These are phyloP conservation scores for Salvelinus sp. DNA, from an alignment of 2,113 vertebrate genomes.

Conservation along the genomic window DNA sequence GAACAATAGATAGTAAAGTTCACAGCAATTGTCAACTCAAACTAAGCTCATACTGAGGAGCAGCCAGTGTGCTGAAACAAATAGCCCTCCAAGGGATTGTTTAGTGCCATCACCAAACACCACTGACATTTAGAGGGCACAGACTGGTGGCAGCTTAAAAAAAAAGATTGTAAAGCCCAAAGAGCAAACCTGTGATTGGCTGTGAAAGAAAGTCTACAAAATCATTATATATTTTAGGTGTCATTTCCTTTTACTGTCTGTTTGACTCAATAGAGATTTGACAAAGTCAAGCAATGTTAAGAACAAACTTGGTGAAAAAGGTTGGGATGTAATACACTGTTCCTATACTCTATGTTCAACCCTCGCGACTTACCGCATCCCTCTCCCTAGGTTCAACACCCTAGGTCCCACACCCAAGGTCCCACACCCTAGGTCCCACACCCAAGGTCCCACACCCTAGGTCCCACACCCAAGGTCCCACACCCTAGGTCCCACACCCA, in stretches of 20 bases:
- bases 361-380: too few species aligned
- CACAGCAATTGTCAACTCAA: conserved; percentile 50
- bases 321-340: conserved; percentile 9
- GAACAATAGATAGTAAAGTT: conserved; percentile 52
- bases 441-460: too few species aligned
- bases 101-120: conserved; percentile 53
- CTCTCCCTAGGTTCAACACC: too few species aligned
- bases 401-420: too few species aligned
- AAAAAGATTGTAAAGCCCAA: conserved; percentile 29
- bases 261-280: too few species aligned
- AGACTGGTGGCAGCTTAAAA: conserved; percentile 17
- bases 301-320: conserved; percentile 43
- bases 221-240: conserved; percentile 16
- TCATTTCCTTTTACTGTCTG: too few species aligned
- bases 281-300: conserved; percentile 22
- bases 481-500: too few species aligned
- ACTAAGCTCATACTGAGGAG: conserved; percentile 49
- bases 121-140: conserved; percentile 67
- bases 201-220: conserved; percentile 29
- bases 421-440: too few species aligned
- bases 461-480: too few species aligned
- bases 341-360: neutral
- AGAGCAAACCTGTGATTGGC: conserved; percentile 12
- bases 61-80: conserved; percentile 34
- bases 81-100: conserved; percentile 45